phyloP scores from a whole-genome alignment of 2,888 invertebrate species.

The Coenonympha glycerion region DNA sequence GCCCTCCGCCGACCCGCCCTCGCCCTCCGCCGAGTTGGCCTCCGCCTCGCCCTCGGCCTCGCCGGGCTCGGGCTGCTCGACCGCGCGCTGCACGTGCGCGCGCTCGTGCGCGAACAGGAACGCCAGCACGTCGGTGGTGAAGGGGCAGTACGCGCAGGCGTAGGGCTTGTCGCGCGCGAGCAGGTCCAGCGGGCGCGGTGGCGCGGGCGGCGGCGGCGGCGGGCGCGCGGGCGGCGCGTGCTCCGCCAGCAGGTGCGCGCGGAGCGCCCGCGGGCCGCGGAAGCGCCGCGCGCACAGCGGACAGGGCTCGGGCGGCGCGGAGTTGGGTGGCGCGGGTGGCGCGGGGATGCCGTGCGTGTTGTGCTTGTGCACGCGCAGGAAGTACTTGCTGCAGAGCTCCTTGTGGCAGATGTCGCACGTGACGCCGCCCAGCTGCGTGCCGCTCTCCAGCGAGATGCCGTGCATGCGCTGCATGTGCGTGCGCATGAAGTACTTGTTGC shows the following conservation, averaged over 20 bases:
- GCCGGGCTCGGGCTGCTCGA: not conserved
- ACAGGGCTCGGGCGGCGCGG: conserved; percentile 76
- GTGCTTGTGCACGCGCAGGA: conserved; percentile 96
- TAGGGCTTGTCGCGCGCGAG: conserved; percentile 81
- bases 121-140: conserved; percentile 91
- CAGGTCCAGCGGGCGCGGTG: conserved; percentile 76
- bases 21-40: conserved; percentile 34
- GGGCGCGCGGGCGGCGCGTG: conserved; percentile 81
- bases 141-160: conserved; percentile 92
- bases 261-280: conserved; percentile 90
- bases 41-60: not conserved
- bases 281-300: conserved; percentile 91
- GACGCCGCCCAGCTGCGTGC: conserved; percentile 93
- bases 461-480: conserved; percentile 99
- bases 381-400: conserved; percentile 98
- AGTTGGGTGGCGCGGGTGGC: conserved; percentile 79
- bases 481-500: conserved; percentile 99
- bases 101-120: conserved; percentile 95
- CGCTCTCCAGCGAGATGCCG: conserved; percentile 94
- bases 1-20: conserved; percentile 32
- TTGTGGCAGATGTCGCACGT: conserved; percentile 99
- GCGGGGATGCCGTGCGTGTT: conserved; percentile 98
- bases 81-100: conserved; percentile 78
- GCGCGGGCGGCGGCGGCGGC: conserved; percentile 55
- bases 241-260: conserved; percentile 89